phyloP scores from a whole-genome alignment of 2,113 vertebrate species.

The Grammomys surdaster region DNA sequence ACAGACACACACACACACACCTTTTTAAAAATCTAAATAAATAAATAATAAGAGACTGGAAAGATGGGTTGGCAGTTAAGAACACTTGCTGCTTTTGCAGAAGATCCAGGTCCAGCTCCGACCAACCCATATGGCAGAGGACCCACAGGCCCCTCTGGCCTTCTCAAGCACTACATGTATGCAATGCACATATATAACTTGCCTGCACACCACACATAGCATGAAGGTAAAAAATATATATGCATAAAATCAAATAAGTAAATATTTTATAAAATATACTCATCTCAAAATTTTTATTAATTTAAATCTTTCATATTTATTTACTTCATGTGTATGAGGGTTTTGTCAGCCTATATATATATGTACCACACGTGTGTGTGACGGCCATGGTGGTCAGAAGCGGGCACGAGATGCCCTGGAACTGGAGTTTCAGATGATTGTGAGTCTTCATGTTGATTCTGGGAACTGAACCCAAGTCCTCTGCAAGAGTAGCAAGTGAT shows the following conservation, averaged over 20 bases:
- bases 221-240: background rate
- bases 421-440: background rate
- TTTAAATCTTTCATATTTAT: background rate
- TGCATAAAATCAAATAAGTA: background rate
- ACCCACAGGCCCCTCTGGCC: background rate
- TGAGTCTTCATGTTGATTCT: background rate
- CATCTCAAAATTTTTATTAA: constrained; percentile 37
- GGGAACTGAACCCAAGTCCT: background rate
- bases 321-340: background rate
- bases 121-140: background rate
- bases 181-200: background rate
- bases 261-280: background rate
- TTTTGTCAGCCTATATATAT: background rate
- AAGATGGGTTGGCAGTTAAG: background rate
- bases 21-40: no score
- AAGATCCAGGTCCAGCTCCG: background rate
- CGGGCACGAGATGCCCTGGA: background rate
- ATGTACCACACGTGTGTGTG: no score
- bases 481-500: background rate
- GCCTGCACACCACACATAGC: background rate
- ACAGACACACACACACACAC: background rate
- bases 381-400: background rate
- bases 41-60: background rate
- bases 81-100: background rate
- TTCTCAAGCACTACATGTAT: background rate